A percentile compares a stretch with the other conserved stretches of the same genome.
Conservation (phyloP, 2,888 invertebrate species). For the Phengaris alcon region DNA sequence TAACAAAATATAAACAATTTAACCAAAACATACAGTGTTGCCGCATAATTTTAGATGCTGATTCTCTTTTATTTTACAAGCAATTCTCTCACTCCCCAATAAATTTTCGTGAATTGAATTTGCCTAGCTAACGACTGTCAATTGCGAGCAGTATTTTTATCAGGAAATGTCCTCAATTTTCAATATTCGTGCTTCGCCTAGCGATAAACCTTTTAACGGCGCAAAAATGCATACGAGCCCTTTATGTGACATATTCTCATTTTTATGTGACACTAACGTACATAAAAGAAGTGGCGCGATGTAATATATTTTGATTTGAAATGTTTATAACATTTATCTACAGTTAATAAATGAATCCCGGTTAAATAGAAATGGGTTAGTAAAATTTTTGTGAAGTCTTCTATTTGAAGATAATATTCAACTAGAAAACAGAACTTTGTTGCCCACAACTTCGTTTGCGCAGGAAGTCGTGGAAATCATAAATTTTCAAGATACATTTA, state of each 20-base stretch:
- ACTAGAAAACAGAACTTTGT: too few species aligned
- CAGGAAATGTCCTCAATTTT: constrained; percentile 15
- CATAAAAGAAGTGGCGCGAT: background rate
- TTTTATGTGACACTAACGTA: constrained; percentile 9
- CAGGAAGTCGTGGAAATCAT: too few species aligned
- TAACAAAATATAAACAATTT: background rate
- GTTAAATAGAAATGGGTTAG: background rate
- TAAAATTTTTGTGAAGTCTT: background rate
- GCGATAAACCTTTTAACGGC: constrained; percentile 12
- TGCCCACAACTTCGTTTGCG: too few species aligned
- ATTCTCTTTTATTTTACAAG: background rate
- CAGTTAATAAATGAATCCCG: background rate
- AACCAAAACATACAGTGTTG: background rate
- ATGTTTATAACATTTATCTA: background rate
- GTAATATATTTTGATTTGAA: background rate
- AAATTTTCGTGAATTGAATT: constrained; percentile 6
- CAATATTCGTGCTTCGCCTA: constrained; percentile 2
- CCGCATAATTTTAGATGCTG: background rate
- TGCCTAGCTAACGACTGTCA: constrained; percentile 10
- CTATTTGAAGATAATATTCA: too few species aligned
- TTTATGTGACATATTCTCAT: background rate
- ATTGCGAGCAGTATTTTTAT: constrained; percentile 15
- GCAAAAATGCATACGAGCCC: constrained; percentile 1
- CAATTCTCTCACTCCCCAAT: background rate
- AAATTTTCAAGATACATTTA: too few species aligned